Conservation (phyloP, 1,140 invertebrate genomes). For the Drosophila kepulauana region DNA sequence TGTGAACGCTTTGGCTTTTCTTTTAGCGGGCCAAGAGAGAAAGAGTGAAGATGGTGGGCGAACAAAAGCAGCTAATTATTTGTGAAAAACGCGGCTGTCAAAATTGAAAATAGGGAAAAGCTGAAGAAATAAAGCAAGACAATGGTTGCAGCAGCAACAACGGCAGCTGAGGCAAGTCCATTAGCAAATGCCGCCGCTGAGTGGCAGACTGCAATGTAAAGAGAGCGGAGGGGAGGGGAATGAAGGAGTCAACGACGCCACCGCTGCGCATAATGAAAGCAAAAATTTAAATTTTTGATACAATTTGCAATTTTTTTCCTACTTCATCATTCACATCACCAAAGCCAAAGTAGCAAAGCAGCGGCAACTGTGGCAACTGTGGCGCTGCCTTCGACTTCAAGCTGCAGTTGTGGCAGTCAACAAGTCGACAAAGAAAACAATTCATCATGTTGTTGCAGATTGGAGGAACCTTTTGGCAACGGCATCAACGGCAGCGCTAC, state of each 20-base stretch:
- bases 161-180: constrained; percentile 54
- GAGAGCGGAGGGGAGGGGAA: background rate
- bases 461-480: constrained; percentile 73
- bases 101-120: constrained; percentile 81
- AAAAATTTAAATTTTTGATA: constrained; percentile 82
- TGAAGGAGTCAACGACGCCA: constrained; percentile 7
- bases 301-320: constrained; percentile 78
- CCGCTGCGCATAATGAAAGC: constrained; percentile 76
- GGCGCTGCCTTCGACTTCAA: constrained; percentile 26
- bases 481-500: constrained; percentile 24
- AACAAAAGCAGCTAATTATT: constrained; percentile 79
- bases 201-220: constrained; percentile 15
- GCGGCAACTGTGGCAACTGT: constrained; percentile 26
- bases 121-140: constrained; percentile 65
- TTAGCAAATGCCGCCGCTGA: constrained; percentile 66
- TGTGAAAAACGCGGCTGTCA: constrained; percentile 78
- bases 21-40: background rate
- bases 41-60: background rate
- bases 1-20: constrained; percentile 44
- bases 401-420: constrained; percentile 64
- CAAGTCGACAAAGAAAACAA: constrained; percentile 81
- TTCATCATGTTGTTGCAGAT: constrained; percentile 75
- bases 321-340: constrained; percentile 72
- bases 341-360: constrained; percentile 28
- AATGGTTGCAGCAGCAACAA: constrained; percentile 50